phyloP scores from a whole-genome alignment of 2,888 invertebrate genomes.

The Shargacucullia verbasci region DNA sequence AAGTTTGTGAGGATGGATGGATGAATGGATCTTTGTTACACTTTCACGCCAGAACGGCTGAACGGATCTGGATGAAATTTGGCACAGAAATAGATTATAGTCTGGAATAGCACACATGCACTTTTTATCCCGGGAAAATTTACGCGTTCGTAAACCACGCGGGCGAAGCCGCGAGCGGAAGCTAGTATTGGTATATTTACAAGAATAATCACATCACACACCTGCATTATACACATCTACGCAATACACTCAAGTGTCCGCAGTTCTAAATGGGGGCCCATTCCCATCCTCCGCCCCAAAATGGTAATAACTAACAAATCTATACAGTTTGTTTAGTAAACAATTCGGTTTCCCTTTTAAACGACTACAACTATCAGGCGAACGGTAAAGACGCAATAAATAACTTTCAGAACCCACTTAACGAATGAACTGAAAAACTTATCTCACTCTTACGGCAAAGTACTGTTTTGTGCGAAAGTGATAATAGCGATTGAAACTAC shows the following conservation, averaged over 20 bases:
- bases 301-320: slow-evolving; percentile 28
- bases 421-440: slow-evolving; percentile 87
- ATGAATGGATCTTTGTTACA: no score
- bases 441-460: slow-evolving; percentile 71
- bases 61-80: no score
- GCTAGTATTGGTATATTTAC: no score
- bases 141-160: no score
- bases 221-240: neutral
- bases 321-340: slow-evolving; percentile 46
- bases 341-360: slow-evolving; percentile 63
- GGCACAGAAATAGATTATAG: no score
- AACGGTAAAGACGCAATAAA: slow-evolving; percentile 77
- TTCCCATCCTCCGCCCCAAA: slow-evolving; percentile 6
- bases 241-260: neutral
- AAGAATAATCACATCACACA: no score
- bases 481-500: slow-evolving; percentile 5
- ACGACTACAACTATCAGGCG: slow-evolving; percentile 72
- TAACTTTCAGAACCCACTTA: slow-evolving; percentile 84
- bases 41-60: no score
- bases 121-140: no score
- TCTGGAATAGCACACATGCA: no score
- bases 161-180: no score
- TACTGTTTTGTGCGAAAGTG: slow-evolving; percentile 45
- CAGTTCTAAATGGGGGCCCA: slow-evolving; percentile 3
- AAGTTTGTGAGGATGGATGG: no score